phyloP scores from a whole-genome alignment of 2,888 invertebrate species.

The Cistogaster globosa region DNA sequence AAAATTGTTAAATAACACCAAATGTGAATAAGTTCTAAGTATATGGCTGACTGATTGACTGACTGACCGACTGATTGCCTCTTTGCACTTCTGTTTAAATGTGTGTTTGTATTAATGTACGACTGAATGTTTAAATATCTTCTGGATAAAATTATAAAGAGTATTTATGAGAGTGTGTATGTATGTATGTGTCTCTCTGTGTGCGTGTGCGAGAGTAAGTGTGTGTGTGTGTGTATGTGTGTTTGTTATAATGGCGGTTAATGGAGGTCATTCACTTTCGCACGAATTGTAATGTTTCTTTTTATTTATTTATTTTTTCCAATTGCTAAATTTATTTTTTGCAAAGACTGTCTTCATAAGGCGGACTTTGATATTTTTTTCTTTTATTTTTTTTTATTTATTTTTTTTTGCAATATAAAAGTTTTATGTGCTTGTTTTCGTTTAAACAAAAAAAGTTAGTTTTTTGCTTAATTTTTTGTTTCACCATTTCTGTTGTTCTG shows the following conservation, averaged over 20 bases:
- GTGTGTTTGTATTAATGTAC: neutral
- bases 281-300: slow-evolving; percentile 80
- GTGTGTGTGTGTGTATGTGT: neutral
- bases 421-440: slow-evolving; percentile 2
- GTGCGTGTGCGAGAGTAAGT: neutral
- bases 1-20: slow-evolving; percentile 61
- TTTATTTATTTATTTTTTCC: slow-evolving; percentile 30
- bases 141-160: slow-evolving; percentile 35
- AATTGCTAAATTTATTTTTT: slow-evolving; percentile 27
- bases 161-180: neutral
- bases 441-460: neutral
- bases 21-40: slow-evolving; percentile 49
- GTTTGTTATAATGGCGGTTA: slow-evolving; percentile 81
- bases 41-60: neutral
- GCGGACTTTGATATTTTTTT: slow-evolving; percentile 67
- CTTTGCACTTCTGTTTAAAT: neutral
- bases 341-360: slow-evolving; percentile 64
- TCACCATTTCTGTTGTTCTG: slow-evolving; percentile 26
- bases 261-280: slow-evolving; percentile 83
- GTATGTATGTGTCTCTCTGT: neutral
- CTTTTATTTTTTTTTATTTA: too few relatives aligned
- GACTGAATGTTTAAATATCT: slow-evolving; percentile 11
- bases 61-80: neutral
- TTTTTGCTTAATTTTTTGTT: slow-evolving; percentile 45
- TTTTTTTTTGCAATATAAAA: slow-evolving; percentile 13